phyloP scores from a whole-genome alignment of 2,113 vertebrate genomes.

The Nanorana parkeri region DNA sequence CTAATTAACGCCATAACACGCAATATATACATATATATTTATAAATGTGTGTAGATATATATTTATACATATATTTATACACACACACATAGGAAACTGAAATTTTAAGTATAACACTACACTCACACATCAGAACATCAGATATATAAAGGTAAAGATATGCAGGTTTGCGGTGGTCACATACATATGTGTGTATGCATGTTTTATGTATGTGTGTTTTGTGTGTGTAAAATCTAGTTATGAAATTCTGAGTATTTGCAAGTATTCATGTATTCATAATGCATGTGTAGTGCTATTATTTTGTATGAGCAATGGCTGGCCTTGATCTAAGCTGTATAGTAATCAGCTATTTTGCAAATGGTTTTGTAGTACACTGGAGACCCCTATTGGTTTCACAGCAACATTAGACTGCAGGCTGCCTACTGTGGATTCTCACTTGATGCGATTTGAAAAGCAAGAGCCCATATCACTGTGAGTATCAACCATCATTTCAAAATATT shows the following conservation, averaged over 20 bases:
- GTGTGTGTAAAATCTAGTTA: background rate
- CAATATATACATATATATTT: no score
- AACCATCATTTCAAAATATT: background rate
- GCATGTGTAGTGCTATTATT: background rate
- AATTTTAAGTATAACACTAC: no score
- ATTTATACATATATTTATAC: no score
- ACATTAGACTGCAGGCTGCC: conserved; percentile 13
- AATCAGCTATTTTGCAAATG: conserved; percentile 61
- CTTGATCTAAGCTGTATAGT: conserved; percentile 42
- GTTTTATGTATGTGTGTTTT: background rate
- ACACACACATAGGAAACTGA: no score
- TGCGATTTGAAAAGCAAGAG: background rate
- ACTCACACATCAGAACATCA: no score
- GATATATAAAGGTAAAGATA: no score
- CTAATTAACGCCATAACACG: no score
- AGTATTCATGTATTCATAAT: background rate
- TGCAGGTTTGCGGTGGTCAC: no score
- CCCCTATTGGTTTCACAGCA: conserved; percentile 82
- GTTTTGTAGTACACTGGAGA: conserved; percentile 89
- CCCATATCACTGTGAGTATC: background rate
- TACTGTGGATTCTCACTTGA: conserved; percentile 1
- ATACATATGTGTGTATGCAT: background rate
- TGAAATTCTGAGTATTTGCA: background rate
- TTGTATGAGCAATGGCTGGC: conserved; percentile 13
- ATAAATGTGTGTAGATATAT: no score